A percentile compares a stretch with the other conserved stretches of the same genome.
phyloP scores from a whole-genome alignment of 2,888 invertebrate species.

The Agonopterix alstromeriana region DNA sequence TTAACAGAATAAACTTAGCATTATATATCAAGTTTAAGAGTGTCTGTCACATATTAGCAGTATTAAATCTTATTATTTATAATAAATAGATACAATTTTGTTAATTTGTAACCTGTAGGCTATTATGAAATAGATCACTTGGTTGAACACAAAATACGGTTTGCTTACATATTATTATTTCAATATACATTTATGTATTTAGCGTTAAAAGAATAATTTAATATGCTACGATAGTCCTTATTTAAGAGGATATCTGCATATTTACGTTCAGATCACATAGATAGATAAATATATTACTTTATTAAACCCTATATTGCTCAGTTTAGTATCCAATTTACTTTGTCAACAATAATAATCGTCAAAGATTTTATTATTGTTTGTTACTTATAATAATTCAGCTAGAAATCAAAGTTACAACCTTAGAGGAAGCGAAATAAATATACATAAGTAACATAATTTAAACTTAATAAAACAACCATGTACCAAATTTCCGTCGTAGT shows the following conservation, averaged over 20 bases:
- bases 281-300: slow-evolving; percentile 25
- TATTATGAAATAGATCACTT: slow-evolving; percentile 36
- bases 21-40: neutral
- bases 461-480: slow-evolving; percentile 23
- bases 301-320: slow-evolving; percentile 42
- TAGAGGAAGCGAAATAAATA: slow-evolving; percentile 42
- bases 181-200: slow-evolving; percentile 23
- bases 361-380: slow-evolving; percentile 2
- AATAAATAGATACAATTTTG: neutral
- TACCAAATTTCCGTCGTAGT: slow-evolving; percentile 32
- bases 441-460: slow-evolving; percentile 22
- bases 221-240: slow-evolving; percentile 38
- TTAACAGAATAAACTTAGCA: neutral
- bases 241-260: slow-evolving; percentile 30
- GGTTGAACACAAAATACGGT: slow-evolving; percentile 54
- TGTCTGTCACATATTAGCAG: neutral
- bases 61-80: neutral
- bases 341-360: slow-evolving; percentile 2
- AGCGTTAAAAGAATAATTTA: neutral
- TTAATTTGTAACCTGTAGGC: slow-evolving; percentile 24
- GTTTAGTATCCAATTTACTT: slow-evolving; percentile 22
- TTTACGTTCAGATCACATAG: slow-evolving; percentile 41
- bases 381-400: slow-evolving; percentile 16
- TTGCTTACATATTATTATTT: slow-evolving; percentile 35
- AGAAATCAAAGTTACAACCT: slow-evolving; percentile 18